Conservation (phyloP, 2,888 invertebrate species). For the Hartigia nigra region DNA sequence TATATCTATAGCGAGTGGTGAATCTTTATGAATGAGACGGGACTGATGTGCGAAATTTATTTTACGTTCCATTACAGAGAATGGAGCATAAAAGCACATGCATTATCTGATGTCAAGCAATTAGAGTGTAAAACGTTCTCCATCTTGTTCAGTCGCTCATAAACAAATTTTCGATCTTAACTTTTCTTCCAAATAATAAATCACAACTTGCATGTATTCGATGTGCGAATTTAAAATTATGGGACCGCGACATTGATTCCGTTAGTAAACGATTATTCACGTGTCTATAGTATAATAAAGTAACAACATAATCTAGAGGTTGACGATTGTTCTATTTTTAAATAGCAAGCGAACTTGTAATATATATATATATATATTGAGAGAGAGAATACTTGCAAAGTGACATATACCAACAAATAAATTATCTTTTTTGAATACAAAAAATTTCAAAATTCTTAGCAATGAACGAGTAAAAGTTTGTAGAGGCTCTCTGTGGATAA, state of each 20-base stretch:
- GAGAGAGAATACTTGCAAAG: background rate
- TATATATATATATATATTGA: too few species aligned
- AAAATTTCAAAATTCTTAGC: background rate
- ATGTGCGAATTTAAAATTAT: background rate
- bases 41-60: background rate
- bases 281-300: background rate
- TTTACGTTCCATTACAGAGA: background rate
- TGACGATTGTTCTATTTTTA: background rate
- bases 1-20: background rate
- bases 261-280: background rate
- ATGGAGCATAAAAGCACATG: background rate
- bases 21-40: background rate
- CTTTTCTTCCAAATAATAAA: background rate
- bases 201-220: too few species aligned
- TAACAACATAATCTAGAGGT: background rate
- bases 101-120: background rate
- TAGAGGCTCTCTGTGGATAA: background rate
- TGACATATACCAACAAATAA: background rate
- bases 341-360: background rate
- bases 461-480: background rate
- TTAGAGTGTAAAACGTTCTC: background rate
- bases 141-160: background rate
- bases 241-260: background rate
- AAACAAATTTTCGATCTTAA: background rate
- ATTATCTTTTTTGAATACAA: background rate